Evolutionary conservation across 2,113 vertebrate species (phyloP), one percentile per base, ranked within the genome.

Genomic region (Macrotis lagotis): DNA sequence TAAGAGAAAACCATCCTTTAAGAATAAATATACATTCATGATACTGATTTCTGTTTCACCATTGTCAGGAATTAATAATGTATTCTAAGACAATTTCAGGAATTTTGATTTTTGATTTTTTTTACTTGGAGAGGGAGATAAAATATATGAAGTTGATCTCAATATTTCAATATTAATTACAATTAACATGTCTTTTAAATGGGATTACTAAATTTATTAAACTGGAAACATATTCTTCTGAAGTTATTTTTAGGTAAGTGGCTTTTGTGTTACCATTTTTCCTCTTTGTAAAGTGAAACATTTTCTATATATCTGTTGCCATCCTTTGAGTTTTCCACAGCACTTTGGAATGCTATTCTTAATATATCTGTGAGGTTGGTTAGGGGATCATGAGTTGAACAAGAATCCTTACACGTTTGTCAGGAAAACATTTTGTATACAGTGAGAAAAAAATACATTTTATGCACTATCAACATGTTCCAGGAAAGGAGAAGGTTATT

Each of bases 211-310:
- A 83, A 44, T 19, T 44, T 83, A n/a, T n/a, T 74, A 93, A 48
- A 92, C 50, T 47, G 90, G 90, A 95, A 89, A 25, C 37, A 91
- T 74, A 90, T 96, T 95, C 48, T 51, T 92, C n/a, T 93, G 37
- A 52, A 44, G 59, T 19, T 47, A 74, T 44, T 92, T 92, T 95
- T 31, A 47, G 93, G 47, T 31, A 37, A 92, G 44, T 93, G 51
- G 51, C n/a, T 91, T 94, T 94, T 93, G 59, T n/a, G 93, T 92
- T 89, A 51, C 48, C 28, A 8, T 48, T 50, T 91, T 93, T 91
- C 50, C 96, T 94, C 48, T 12, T 25, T 89, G 50, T 88, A 53
- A 44, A 48, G 8, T 28, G 90, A 19, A 92, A 0, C 48, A 16
- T 90, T 95, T 92, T 8, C 44, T 25, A 90, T 44, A 83, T 28